Conservation (phyloP, 2,797 vertebrate species). For the Parauchenoglanis ngamensis region DNA sequence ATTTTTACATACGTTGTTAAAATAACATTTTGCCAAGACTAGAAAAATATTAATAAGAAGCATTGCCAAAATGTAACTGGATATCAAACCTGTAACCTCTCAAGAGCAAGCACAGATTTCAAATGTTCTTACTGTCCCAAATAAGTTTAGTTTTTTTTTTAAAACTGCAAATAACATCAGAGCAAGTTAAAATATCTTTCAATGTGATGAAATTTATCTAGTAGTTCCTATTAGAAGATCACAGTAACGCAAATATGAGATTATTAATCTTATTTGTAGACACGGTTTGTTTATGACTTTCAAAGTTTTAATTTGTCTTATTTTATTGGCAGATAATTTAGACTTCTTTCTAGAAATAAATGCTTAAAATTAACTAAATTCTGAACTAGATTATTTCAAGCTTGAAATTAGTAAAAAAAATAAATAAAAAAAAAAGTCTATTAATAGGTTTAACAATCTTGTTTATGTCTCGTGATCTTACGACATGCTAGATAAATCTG, state of each 20-base stretch:
- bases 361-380: background rate
- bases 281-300: background rate
- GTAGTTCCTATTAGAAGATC: background rate
- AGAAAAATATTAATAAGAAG: background rate
- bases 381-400: too few species aligned
- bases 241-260: too few species aligned
- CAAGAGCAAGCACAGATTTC: background rate
- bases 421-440: background rate
- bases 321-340: background rate
- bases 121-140: background rate
- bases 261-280: background rate
- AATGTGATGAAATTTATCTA: background rate
- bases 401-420: background rate
- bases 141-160: background rate
- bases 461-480: background rate
- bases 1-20: background rate
- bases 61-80: background rate
- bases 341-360: background rate
- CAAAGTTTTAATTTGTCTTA: background rate
- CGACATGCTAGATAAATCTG: background rate
- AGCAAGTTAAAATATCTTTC: too few species aligned
- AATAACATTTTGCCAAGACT: background rate
- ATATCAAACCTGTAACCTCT: background rate
- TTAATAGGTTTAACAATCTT: background rate
- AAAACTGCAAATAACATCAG: background rate